Evolutionary conservation across 2,888 invertebrate species (phyloP).

Genomic region (Yponomeuta evonymella): DNA sequence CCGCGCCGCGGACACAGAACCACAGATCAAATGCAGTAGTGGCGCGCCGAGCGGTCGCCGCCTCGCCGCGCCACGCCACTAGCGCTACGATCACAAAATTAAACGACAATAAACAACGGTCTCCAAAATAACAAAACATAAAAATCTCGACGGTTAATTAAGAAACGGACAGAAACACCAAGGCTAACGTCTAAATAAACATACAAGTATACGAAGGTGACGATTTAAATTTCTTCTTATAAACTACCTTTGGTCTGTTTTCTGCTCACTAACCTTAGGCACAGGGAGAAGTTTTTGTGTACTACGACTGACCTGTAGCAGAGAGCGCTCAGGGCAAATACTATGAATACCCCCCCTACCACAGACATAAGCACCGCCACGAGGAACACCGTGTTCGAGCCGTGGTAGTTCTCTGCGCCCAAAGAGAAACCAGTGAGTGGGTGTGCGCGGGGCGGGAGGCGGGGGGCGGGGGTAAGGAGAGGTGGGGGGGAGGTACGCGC

Average conservation of each 20-base stretch:
- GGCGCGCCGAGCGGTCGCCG: conserved; percentile 45
- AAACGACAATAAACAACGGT: conserved; percentile 43
- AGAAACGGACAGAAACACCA: conserved; percentile 71
- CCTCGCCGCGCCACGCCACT: conserved; percentile 64
- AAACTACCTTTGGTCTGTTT: conserved; percentile 84
- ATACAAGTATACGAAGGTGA: conserved; percentile 76
- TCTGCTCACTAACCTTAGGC: conserved; percentile 98
- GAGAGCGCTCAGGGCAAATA: conserved; percentile 99
- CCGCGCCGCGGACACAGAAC: conserved; percentile 68
- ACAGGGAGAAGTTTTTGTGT: conserved; percentile 99
- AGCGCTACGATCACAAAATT: conserved; percentile 72
- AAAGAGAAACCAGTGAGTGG: conserved; percentile 62
- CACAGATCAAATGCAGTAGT: conserved; percentile 75
- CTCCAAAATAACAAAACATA: conserved; percentile 24
- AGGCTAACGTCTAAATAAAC: conserved; percentile 74
- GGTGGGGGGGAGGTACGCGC: conserved; percentile 29
- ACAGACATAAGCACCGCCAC: conserved; percentile 98
- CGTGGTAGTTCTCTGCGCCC: conserved; percentile 94
- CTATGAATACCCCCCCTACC: conserved; percentile 99
- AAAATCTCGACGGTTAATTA: conserved; percentile 59
- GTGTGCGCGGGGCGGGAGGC: conserved; percentile 35
- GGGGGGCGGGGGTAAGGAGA: conserved; percentile 45
- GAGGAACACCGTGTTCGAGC: conserved; percentile 98
- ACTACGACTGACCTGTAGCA: conserved; percentile 99
- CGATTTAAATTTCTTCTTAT: conserved; percentile 73